Conservation (phyloP, 2,113 vertebrate genomes). For the Sebastes schlegelii region DNA sequence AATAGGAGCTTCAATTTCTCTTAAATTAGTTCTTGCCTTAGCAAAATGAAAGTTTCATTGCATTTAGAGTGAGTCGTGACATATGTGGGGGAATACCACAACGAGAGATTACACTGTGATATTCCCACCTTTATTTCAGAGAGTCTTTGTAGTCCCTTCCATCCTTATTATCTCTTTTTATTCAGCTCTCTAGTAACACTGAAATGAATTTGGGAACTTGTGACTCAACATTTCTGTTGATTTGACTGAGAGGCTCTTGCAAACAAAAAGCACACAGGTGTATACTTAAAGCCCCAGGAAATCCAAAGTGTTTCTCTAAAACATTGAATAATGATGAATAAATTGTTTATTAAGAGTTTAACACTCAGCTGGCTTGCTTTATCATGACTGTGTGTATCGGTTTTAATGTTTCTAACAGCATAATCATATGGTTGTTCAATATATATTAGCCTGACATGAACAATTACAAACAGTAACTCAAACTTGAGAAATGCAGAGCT, state of each 20-base stretch:
- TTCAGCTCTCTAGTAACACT: not conserved
- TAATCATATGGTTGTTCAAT: not conserved
- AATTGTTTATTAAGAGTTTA: not conserved
- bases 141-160: not conserved
- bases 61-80: not conserved
- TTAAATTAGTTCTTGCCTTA: conserved; percentile 4
- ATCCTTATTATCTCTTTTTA: not conserved
- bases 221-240: not conserved
- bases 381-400: not conserved
- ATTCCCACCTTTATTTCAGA: not conserved
- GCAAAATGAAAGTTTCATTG: conserved; percentile 17
- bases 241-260: not conserved
- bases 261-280: not conserved
- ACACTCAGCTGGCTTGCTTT: not conserved
- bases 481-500: not conserved
- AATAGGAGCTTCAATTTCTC: not conserved
- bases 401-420: not conserved
- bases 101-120: not conserved
- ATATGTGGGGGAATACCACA: not conserved
- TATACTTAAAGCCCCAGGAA: not conserved
- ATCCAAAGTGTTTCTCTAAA: not conserved
- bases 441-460: too few relatives aligned
- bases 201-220: not conserved
- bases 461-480: not conserved
- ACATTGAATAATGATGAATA: not conserved